phyloP scores from a whole-genome alignment of 2,113 vertebrate genomes.

The Forbesichthys agassizii region DNA sequence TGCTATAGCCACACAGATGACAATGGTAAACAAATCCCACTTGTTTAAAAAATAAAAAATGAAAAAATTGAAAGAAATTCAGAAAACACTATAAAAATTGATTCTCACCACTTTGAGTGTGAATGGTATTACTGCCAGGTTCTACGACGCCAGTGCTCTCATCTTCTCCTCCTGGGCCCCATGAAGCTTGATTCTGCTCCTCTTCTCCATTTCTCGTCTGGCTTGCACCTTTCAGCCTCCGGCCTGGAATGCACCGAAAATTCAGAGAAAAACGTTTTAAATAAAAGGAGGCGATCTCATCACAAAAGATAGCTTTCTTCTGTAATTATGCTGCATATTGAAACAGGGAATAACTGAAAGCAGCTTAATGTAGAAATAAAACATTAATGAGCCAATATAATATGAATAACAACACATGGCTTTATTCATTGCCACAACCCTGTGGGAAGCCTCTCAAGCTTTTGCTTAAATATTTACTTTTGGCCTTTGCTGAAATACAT shows the following conservation, averaged over 20 bases:
- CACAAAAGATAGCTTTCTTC: slow-evolving; percentile 15
- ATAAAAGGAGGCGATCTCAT: not conserved
- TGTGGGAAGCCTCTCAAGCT: slow-evolving; percentile 10
- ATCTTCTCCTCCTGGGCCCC: slow-evolving; percentile 37
- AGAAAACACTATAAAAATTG: not conserved
- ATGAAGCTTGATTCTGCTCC: slow-evolving; percentile 27
- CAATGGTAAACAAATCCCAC: not conserved
- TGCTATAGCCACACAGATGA: slow-evolving; percentile 1
- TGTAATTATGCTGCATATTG: not conserved
- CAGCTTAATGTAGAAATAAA: not conserved
- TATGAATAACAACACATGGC: not conserved
- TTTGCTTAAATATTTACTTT: not conserved
- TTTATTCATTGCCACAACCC: slow-evolving; percentile 13
- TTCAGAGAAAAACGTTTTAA: not conserved
- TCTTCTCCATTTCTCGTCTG: slow-evolving; percentile 53
- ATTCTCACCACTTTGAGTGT: slow-evolving; percentile 40
- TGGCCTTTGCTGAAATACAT: slow-evolving; percentile 23
- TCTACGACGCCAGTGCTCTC: slow-evolving; percentile 30
- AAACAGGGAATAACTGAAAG: not conserved
- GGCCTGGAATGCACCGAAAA: slow-evolving; percentile 46
- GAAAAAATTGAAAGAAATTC: not conserved
- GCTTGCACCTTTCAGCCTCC: slow-evolving; percentile 60
- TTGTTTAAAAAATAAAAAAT: not conserved
- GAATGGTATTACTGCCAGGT: slow-evolving; percentile 18
- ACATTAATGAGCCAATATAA: not conserved